Conservation (phyloP, 2,888 invertebrate species). For the Drosophila fungiperda region DNA sequence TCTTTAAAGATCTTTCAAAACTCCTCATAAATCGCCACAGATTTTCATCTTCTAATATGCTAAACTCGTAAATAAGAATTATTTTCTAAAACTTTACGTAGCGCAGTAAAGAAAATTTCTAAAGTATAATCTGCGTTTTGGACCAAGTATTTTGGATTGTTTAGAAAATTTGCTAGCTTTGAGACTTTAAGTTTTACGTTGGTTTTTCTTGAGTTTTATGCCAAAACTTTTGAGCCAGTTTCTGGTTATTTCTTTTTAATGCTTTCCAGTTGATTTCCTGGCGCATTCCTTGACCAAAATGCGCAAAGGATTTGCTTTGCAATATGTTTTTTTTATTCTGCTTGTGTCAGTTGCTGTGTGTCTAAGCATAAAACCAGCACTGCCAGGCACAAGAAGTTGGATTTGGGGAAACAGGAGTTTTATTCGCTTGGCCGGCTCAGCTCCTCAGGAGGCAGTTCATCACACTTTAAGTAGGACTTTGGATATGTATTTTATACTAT, state of each 20-base stretch:
- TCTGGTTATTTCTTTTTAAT: slow-evolving; percentile 8
- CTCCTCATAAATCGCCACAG: neutral
- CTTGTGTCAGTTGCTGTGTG: slow-evolving; percentile 53
- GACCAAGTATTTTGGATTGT: slow-evolving; percentile 4
- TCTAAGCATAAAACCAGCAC: slow-evolving; percentile 51
- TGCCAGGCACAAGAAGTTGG: neutral
- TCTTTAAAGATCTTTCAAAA: neutral
- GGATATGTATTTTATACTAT: neutral
- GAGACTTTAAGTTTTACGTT: slow-evolving; percentile 3
- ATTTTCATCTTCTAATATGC: neutral
- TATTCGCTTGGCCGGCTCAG: slow-evolving; percentile 36
- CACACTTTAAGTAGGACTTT: slow-evolving; percentile 40
- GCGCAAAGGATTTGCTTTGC: slow-evolving; percentile 63
- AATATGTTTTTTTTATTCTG: slow-evolving; percentile 18
- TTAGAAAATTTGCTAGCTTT: slow-evolving; percentile 26
- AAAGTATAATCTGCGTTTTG: neutral
- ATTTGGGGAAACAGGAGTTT: slow-evolving; percentile 9
- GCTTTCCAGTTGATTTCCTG: slow-evolving; percentile 61
- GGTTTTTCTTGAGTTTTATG: neutral
- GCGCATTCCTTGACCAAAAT: slow-evolving; percentile 71
- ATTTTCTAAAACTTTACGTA: too few species aligned
- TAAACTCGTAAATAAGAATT: neutral
- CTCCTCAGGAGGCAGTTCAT: slow-evolving; percentile 58
- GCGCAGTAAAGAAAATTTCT: neutral
- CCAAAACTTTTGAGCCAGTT: slow-evolving; percentile 15